Base-by-base conservation (phyloP, 2,888 invertebrate genomes). In the Schizaphis graminum region DNA sequence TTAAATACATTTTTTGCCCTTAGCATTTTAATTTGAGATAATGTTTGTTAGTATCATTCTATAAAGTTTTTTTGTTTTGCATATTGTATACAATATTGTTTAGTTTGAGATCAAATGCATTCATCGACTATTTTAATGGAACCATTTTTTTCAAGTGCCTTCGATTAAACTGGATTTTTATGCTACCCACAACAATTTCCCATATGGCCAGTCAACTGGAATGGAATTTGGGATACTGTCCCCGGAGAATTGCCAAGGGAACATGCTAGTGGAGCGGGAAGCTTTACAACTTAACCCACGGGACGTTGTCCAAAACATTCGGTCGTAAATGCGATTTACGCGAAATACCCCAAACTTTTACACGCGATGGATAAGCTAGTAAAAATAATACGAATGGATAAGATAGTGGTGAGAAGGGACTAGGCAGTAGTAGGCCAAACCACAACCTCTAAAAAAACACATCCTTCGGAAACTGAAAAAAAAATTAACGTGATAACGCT, bases 301-400 rank as follows among this genome's bases (percentile, higher is more conserved):
- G 94, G 91, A 94, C 90, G 91, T 61, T 91, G 94, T 94, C 94
- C 90, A 87, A 94, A 94, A 94, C 94, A 91, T 67, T 87, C 61
- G 91, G 91, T 91, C 94, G 91, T 94, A 94, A 94, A 94, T 91
- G 67, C 94, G 90, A 94, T 94, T 94, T 94, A 91, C 94, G 94
- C 90, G 94, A 91, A 94, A 91, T 86, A 87, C 16, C 94, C 94
- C 35, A 91, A 94, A 94, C 49, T 91, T 94, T 91, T 90, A 89
- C 89, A 21, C 61, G 49, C 90, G 84, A 93, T 61, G 93, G 89
- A 93, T 93, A 93, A 85, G 85, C 93, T 57, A 53, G 91, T 90
- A 91, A 94, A 94, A 94, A 94, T 94, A 93, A 93, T 93, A 90
- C 56, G 24, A 93, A 89, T 35, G 77, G 47, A 84, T 84, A 77